Base-by-base conservation (phyloP, 2,113 vertebrate species). In the Synchiropus splendidus region DNA sequence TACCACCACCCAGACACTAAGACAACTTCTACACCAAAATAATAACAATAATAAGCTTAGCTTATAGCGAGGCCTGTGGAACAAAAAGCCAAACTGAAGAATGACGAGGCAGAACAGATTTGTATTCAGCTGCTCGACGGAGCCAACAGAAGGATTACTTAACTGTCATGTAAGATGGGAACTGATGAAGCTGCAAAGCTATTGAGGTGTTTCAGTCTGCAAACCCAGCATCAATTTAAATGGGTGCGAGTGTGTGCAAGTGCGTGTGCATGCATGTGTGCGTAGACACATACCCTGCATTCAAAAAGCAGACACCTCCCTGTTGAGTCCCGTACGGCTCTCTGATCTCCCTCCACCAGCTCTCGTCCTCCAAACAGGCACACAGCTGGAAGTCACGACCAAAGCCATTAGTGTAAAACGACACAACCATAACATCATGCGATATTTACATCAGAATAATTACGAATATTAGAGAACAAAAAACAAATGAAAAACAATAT, bases 231-330 rank as follows among this genome's bases (percentile, higher is more conserved):
- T 36, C 2, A 16, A 42, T 48, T 38, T 53, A 11, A 43, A 34
- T 45, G 14, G 45, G 34, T 27, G 30, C 34, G 30, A 27, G 38
- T 44, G 45, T 14, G 6, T 45, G 32, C 16, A 35, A 31, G 8
- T 33, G 32, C 12, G 17, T 42, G 30, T 42, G 33, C 17, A 45
- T 30, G 40, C n/a, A n/a, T n/a, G n/a, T n/a, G 18, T 39, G 48
- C 46, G n/a, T n/a, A n/a, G n/a, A n/a, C n/a, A 64, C 87, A 89
- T 89, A 98, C 95, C 89, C 85, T 89, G 77, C 95, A 98, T 61
- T 95, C 88, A 77, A 91, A 93, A n/a, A 96, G 82, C 75, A 90
- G 79, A 64, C 95, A 98, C 21, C 85, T 85, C 67, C 90, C 89
- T 63, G 89, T 85, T 41, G 87, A 83, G 51, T 91, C 91, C 53